A percentile compares a stretch with the other conserved stretches of the same genome.
Evolutionary conservation across 2,888 invertebrate genomes (phyloP).

Genomic region (Gymnocheta viridis): DNA sequence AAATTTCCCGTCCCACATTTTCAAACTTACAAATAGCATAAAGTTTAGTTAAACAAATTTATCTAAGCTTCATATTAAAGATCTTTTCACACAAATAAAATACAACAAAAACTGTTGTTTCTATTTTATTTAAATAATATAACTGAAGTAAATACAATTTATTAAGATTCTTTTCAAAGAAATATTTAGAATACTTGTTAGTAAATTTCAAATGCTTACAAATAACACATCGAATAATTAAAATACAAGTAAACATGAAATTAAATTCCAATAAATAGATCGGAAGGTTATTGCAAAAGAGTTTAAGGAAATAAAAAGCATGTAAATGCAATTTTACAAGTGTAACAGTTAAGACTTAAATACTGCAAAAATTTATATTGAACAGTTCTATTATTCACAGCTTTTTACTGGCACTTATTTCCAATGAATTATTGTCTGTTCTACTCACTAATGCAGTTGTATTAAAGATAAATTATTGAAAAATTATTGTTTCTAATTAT

Average conservation of each 20-base stretch:
- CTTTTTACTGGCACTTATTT: background rate
- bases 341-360: background rate
- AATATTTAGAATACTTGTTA: background rate
- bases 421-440: background rate
- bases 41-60: too few species aligned
- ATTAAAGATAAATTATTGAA: background rate
- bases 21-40: too few species aligned
- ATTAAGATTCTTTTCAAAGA: background rate
- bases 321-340: background rate
- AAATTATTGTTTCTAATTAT: too few species aligned
- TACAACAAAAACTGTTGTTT: too few species aligned
- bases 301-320: background rate
- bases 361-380: background rate
- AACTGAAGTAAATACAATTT: too few species aligned
- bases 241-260: constrained; percentile 3
- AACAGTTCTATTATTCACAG: background rate
- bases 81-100: too few species aligned
- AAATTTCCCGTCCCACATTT: too few species aligned
- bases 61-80: too few species aligned
- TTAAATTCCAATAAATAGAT: constrained; percentile 25
- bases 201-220: background rate
- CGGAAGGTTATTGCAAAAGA: background rate
- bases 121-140: too few species aligned
- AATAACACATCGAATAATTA: background rate
- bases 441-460: background rate